A percentile compares a stretch with the other conserved stretches of the same genome.
phyloP scores from a whole-genome alignment of 2,797 vertebrate genomes.

The Discoglossus pictus region DNA sequence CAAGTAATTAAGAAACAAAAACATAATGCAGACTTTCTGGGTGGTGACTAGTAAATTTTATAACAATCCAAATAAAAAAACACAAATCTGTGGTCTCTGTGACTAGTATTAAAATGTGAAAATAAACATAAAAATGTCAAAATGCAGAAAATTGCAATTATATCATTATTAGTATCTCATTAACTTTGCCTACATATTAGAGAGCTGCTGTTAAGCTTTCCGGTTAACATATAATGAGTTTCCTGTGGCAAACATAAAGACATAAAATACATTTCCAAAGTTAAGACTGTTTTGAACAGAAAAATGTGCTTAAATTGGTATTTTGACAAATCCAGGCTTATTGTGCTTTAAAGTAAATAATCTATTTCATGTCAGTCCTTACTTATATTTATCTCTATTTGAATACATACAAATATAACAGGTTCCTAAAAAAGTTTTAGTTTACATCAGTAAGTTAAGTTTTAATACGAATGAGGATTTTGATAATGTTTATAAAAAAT shows the following conservation, averaged over 20 bases:
- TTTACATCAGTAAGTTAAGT: too few relatives aligned
- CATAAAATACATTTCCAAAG: slow-evolving; percentile 43
- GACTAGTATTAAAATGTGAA: slow-evolving; percentile 29
- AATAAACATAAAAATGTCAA: slow-evolving; percentile 46
- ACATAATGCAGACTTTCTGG: too few relatives aligned
- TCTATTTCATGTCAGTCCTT: not conserved
- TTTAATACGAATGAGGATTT: too few relatives aligned
- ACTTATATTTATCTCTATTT: too few relatives aligned
- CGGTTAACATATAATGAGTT: slow-evolving; percentile 49
- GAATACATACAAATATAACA: too few relatives aligned
- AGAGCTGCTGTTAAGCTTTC: slow-evolving; percentile 47
- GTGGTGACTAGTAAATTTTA: too few relatives aligned
- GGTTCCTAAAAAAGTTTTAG: too few relatives aligned
- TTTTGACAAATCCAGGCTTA: slow-evolving; percentile 5
- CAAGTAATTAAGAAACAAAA: too few relatives aligned
- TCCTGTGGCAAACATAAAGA: slow-evolving; percentile 46
- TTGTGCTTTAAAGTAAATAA: not conserved
- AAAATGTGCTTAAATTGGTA: slow-evolving; percentile 10
- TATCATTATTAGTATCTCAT: slow-evolving; percentile 48
- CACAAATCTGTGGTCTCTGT: not conserved
- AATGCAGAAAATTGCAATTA: slow-evolving; percentile 25
- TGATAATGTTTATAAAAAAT: too few relatives aligned
- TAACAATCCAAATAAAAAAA: not conserved
- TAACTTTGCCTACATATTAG: slow-evolving; percentile 45
- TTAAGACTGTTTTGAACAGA: slow-evolving; percentile 26